These are phyloP conservation scores for Oryzias woworae DNA, from an alignment of 2,113 vertebrate genomes.

Conservation along the genomic window DNA sequence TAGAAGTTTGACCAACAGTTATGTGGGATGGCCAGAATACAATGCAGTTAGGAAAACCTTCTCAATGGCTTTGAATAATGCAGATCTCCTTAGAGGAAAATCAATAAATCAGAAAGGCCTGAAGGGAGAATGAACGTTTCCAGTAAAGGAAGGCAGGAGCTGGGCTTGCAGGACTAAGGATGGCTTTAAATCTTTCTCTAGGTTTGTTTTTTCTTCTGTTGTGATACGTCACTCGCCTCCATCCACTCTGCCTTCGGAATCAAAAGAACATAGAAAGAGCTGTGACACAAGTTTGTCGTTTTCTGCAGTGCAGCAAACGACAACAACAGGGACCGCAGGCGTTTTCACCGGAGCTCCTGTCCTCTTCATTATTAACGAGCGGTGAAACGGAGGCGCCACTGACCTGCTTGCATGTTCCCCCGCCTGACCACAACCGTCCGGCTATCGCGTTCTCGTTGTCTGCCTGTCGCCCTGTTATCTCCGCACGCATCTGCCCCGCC, in stretches of 20 bases:
- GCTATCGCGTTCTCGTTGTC: conserved; percentile 56
- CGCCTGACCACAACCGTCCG: conserved; percentile 71
- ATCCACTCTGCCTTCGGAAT: conserved; percentile 30
- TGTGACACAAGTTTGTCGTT: conserved; percentile 12
- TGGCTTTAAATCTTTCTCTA: conserved; percentile 9
- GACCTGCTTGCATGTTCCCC: conserved; percentile 68
- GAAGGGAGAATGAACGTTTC: conserved; percentile 48
- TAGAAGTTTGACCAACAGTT: too few species aligned
- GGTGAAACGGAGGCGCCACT: conserved; percentile 38
- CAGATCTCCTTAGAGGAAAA: conserved; percentile 20
- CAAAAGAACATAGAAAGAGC: conserved; percentile 36
- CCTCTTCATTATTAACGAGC: conserved; percentile 62
- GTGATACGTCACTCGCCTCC: conserved; percentile 22
- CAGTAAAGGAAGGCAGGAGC: conserved; percentile 55
- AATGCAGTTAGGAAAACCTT: conserved; percentile 41
- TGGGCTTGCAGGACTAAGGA: conserved; percentile 33
- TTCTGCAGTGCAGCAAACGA: conserved; percentile 12
- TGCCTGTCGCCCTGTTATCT: background rate
- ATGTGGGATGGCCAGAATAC: conserved; percentile 5
- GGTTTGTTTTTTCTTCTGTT: conserved; percentile 10
- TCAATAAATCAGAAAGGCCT: conserved; percentile 64
- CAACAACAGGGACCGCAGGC: conserved; percentile 1
- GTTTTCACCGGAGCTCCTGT: conserved; percentile 13
- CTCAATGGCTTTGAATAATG: conserved; percentile 44
- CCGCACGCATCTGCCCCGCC: background rate